Percentiles rank a stretch among this genome's conserved stretches.
Conservation (phyloP, 2,113 vertebrate species). For the Neolamprologus devosi region DNA sequence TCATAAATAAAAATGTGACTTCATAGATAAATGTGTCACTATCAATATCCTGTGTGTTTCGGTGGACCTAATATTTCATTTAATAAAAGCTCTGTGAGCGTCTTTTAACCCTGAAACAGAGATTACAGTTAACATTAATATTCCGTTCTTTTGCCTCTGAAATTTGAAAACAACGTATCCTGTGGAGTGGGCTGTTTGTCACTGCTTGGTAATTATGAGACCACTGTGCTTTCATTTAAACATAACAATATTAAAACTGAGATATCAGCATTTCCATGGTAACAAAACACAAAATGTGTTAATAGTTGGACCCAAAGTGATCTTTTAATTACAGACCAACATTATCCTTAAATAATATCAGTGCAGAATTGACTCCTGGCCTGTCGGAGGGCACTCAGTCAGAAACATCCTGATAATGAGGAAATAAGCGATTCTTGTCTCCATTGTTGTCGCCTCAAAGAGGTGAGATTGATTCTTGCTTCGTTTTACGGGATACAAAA, state of each 20-base stretch:
- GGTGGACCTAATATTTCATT: neutral
- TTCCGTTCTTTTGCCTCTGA: accelerated
- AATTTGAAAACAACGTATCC: neutral
- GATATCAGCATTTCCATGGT: neutral
- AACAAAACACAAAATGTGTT: neutral
- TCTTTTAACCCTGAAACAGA: neutral
- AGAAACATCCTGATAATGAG: neutral
- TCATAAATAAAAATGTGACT: neutral
- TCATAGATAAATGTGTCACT: neutral
- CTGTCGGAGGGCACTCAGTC: neutral
- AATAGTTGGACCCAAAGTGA: neutral
- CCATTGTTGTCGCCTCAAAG: neutral
- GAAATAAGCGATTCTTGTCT: neutral
- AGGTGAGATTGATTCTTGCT: neutral
- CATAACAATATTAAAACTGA: neutral
- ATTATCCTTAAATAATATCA: neutral
- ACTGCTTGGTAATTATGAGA: neutral
- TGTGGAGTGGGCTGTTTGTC: neutral
- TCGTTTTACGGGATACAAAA: neutral
- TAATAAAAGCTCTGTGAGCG: neutral
- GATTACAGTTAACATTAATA: neutral
- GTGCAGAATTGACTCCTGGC: neutral
- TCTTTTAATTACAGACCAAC: neutral
- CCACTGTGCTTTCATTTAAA: neutral
- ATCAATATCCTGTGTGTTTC: neutral